Conservation (phyloP, 2,797 vertebrate species). For the Artibeus lituratus region DNA sequence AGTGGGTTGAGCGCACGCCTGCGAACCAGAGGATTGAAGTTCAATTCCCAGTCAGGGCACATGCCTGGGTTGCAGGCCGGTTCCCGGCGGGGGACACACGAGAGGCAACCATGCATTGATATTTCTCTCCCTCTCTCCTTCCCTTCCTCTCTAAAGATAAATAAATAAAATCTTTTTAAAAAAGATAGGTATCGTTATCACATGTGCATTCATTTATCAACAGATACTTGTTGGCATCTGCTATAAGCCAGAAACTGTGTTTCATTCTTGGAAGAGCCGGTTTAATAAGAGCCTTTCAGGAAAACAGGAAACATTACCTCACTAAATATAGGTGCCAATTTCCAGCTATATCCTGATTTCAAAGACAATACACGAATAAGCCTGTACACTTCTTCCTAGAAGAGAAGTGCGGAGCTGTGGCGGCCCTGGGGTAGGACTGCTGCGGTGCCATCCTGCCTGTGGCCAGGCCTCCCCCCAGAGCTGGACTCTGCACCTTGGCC, state of each 20-base stretch:
- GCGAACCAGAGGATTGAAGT: no score
- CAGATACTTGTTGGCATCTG: neutral
- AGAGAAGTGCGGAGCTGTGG: neutral
- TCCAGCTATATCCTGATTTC: neutral
- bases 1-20: no score
- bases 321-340: neutral
- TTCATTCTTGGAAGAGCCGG: neutral
- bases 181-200: neutral
- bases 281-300: neutral
- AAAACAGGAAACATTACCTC: neutral
- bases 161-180: no score
- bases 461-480: neutral
- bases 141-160: no score
- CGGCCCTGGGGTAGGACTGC: neutral
- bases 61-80: no score
- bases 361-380: neutral
- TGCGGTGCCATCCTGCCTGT: neutral
- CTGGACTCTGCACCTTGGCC: neutral
- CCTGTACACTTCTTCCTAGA: no score
- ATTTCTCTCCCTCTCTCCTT: no score
- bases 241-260: neutral
- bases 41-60: no score
- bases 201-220: neutral
- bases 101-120: no score
- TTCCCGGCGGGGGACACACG: no score